Evolutionary conservation across 2,113 vertebrate species (phyloP).

Genomic region (Mus spicilegus): DNA sequence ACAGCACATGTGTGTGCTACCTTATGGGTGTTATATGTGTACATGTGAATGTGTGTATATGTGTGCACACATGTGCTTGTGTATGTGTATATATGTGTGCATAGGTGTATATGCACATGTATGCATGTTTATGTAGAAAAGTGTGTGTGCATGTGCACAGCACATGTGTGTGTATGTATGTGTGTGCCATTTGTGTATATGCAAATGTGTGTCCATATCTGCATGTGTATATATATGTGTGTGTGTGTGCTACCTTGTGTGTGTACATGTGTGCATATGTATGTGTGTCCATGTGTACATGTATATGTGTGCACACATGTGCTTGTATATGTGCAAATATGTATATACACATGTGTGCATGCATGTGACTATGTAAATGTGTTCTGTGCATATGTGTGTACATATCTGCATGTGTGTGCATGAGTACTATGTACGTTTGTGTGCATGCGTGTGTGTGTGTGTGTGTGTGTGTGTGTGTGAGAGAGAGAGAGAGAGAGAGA

Average conservation of each 20-base stretch:
- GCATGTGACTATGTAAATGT: too few relatives aligned
- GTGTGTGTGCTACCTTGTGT: not conserved
- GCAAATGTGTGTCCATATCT: not conserved
- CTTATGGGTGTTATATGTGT: too few relatives aligned
- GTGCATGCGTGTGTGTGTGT: not conserved
- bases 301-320: not conserved
- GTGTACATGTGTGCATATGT: not conserved
- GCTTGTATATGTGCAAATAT: too few relatives aligned
- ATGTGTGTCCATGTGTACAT: not conserved
- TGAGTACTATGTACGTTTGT: not conserved
- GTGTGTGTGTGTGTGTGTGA: not conserved
- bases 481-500: not conserved
- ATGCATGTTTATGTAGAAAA: too few relatives aligned
- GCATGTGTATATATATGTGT: rapidly evolving
- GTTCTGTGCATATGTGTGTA: not conserved
- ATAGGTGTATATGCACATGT: too few relatives aligned
- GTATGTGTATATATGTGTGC: not conserved
- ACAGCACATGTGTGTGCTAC: not conserved
- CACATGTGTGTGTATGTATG: not conserved
- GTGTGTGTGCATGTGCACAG: not conserved
- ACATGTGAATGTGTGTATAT: too few relatives aligned
- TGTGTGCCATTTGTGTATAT: not conserved
- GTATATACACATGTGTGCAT: not conserved
- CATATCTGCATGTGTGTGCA: not conserved
- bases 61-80: not conserved